Percentiles rank a stretch among this genome's conserved stretches.
Conservation (phyloP, 2,113 vertebrate species). For the Archocentrus centrarchus region DNA sequence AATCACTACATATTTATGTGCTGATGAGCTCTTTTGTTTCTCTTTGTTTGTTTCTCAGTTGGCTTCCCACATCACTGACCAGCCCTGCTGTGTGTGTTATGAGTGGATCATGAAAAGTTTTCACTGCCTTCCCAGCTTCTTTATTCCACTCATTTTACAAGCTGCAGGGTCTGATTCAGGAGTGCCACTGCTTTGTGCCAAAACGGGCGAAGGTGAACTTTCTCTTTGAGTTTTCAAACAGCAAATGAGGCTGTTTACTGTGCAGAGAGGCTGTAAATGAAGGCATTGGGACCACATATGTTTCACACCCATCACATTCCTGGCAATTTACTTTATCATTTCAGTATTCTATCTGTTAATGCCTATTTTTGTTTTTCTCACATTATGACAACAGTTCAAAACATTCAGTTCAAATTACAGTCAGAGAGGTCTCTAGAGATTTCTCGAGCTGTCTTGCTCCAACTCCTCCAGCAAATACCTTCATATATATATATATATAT, state of each 20-base stretch:
- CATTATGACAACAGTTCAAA: not conserved
- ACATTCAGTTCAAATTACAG: not conserved
- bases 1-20: conserved; percentile 15
- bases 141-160: conserved; percentile 45
- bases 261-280: conserved; percentile 18
- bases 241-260: conserved; percentile 5
- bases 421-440: not conserved
- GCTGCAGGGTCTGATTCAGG: conserved; percentile 44
- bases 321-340: not conserved
- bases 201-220: conserved; percentile 38
- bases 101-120: conserved; percentile 51
- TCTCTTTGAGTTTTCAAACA: conserved; percentile 48
- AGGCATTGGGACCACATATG: not conserved
- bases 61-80: conserved; percentile 15
- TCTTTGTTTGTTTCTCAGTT: not conserved
- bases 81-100: conserved; percentile 13
- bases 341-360: not conserved
- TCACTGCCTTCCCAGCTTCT: conserved; percentile 34
- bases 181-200: conserved; percentile 23
- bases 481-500: not conserved
- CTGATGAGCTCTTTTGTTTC: not conserved
- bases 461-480: not conserved
- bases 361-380: not conserved
- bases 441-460: not conserved
- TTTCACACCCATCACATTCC: not conserved